These are phyloP conservation scores for Smithornis capensis DNA, from an alignment of 2,113 vertebrate species.

Conservation along the genomic window DNA sequence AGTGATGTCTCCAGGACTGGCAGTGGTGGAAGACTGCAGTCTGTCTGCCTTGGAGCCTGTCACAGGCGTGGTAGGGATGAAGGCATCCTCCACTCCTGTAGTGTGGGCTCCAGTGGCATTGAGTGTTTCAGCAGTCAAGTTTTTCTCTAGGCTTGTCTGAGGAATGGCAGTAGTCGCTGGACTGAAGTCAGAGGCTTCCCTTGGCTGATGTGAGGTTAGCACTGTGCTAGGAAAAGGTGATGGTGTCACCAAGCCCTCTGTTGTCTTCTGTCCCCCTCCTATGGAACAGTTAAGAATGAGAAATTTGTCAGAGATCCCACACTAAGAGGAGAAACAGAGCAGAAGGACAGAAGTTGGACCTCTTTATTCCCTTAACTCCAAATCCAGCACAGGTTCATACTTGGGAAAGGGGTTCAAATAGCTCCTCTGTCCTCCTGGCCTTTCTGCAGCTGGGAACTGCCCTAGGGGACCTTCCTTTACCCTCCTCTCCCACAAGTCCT, in stretches of 20 bases:
- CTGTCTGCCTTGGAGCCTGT: not conserved
- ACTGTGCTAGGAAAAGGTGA: not conserved
- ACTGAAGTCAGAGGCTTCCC: not conserved
- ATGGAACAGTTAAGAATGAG: not conserved
- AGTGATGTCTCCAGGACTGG: not conserved
- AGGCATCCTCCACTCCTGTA: not conserved
- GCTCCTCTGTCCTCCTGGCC: not conserved
- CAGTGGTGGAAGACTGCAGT: not conserved
- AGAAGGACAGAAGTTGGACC: not conserved
- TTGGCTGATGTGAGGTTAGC: not conserved
- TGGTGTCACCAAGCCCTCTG: not conserved
- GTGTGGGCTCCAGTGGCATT: not conserved
- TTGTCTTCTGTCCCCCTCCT: slow-evolving; percentile 34
- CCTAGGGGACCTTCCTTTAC: not conserved
- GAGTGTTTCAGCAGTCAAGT: not conserved
- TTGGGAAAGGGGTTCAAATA: not conserved
- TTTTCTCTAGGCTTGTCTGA: not conserved
- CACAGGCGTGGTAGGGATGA: not conserved
- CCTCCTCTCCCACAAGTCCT: not conserved
- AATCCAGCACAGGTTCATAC: not conserved
- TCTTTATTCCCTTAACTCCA: not conserved
- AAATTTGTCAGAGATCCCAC: not conserved
- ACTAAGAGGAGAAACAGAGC: not conserved
- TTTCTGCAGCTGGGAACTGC: not conserved
- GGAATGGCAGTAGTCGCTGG: not conserved